Conservation (phyloP, 2,888 invertebrate genomes). For the Leptopilina drosophilae region DNA sequence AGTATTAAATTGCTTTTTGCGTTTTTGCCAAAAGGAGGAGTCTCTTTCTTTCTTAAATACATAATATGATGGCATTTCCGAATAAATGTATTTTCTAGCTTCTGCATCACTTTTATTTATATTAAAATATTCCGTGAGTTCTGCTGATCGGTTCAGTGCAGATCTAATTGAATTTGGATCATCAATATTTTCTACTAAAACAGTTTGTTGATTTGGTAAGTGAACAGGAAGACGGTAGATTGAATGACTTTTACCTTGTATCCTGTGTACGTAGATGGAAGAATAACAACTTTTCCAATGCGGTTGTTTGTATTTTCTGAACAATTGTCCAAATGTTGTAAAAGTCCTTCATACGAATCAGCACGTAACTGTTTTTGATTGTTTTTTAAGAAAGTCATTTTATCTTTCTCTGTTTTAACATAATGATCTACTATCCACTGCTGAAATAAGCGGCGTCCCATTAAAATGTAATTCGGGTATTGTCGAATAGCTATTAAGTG, state of each 20-base stretch:
- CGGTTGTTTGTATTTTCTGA: constrained; percentile 39
- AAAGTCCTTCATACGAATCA: constrained; percentile 49
- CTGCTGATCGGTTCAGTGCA: constrained; percentile 12
- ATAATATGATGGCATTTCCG: constrained; percentile 49
- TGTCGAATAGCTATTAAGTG: background rate
- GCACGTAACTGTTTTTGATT: constrained; percentile 52
- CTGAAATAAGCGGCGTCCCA: background rate
- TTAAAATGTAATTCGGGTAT: background rate
- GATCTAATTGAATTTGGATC: constrained; percentile 6
- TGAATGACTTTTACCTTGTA: constrained; percentile 47
- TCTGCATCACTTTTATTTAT: constrained; percentile 49
- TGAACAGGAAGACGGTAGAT: constrained; percentile 44
- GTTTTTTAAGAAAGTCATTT: background rate
- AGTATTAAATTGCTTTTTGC: constrained; percentile 49
- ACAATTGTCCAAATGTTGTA: constrained; percentile 45
- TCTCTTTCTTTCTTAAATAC: constrained; percentile 46
- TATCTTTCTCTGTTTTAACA: constrained; percentile 18
- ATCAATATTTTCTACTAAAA: constrained; percentile 10
- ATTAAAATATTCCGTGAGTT: constrained; percentile 7
- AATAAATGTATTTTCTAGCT: constrained; percentile 49
- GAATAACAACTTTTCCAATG: constrained; percentile 49
- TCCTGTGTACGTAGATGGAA: constrained; percentile 48
- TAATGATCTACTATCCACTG: constrained; percentile 7
- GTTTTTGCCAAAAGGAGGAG: constrained; percentile 43
- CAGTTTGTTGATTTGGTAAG: constrained; percentile 45